Conservation (phyloP, 2,113 vertebrate species). For the Brienomyrus brachyistius region DNA sequence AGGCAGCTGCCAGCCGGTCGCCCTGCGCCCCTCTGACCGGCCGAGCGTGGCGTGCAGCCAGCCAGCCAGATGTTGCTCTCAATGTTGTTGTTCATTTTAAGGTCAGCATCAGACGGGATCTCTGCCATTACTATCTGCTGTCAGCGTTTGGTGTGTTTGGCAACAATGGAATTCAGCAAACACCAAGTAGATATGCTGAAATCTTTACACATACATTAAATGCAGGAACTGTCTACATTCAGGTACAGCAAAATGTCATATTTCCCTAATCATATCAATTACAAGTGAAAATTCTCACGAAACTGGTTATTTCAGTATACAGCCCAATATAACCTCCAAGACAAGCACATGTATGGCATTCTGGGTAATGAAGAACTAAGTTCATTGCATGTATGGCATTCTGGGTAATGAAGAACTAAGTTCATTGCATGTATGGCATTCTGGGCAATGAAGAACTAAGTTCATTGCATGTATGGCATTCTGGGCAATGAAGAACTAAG, state of each 20-base stretch:
- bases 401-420: neutral
- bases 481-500: neutral
- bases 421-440: neutral
- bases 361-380: neutral
- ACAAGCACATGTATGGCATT: neutral
- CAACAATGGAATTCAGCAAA: neutral
- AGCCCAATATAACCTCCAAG: neutral
- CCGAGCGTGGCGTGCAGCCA: slow-evolving; percentile 76
- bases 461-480: neutral
- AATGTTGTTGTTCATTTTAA: slow-evolving; percentile 72
- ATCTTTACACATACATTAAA: neutral
- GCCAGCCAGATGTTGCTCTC: slow-evolving; percentile 81
- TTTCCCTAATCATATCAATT: neutral
- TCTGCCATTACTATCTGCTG: neutral
- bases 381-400: neutral
- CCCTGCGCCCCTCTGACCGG: slow-evolving; percentile 74
- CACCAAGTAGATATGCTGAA: neutral
- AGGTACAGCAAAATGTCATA: neutral
- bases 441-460: neutral
- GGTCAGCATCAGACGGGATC: slow-evolving; percentile 52
- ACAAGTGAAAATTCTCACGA: neutral
- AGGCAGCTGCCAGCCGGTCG: slow-evolving; percentile 81
- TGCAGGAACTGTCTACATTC: neutral
- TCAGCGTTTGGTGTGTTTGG: neutral
- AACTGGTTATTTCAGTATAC: neutral